Percentiles rank a stretch among this genome's conserved stretches.
These are phyloP conservation scores for Mesorhabditis spiculigera DNA, from an alignment of 2,888 invertebrate genomes.

Conservation along the genomic window DNA sequence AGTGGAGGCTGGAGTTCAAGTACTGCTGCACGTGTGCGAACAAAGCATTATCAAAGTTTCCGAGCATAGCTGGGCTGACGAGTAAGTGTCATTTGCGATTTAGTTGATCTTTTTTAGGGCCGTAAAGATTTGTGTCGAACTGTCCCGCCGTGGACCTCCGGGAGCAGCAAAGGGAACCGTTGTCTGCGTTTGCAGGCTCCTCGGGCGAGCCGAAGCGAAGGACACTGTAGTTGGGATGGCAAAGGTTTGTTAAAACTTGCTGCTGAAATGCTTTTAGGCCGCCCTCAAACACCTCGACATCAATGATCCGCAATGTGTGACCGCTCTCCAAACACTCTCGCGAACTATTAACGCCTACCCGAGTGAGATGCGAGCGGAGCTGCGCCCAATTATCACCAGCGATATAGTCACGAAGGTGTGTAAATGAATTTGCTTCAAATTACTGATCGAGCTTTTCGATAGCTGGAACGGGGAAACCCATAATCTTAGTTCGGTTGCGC, in stretches of 20 bases:
- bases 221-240: background rate
- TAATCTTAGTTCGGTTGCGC: too few species aligned
- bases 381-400: background rate
- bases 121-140: background rate
- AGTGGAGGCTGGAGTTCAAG: background rate
- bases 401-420: background rate
- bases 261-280: background rate
- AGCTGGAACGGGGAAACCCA: too few species aligned
- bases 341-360: background rate
- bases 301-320: slow-evolving; percentile 3
- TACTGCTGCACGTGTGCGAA: background rate
- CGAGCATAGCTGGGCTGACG: background rate
- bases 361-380: background rate
- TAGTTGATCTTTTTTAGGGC: background rate
- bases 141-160: background rate
- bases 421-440: background rate
- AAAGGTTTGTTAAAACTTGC: background rate
- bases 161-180: slow-evolving; percentile 3
- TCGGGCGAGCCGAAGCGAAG: background rate
- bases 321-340: background rate
- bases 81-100: background rate
- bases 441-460: too few species aligned
- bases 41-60: background rate
- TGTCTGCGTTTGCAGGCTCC: background rate
- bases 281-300: background rate